phyloP scores from a whole-genome alignment of 2,797 vertebrate species.

The Rhodeus uyekii region DNA sequence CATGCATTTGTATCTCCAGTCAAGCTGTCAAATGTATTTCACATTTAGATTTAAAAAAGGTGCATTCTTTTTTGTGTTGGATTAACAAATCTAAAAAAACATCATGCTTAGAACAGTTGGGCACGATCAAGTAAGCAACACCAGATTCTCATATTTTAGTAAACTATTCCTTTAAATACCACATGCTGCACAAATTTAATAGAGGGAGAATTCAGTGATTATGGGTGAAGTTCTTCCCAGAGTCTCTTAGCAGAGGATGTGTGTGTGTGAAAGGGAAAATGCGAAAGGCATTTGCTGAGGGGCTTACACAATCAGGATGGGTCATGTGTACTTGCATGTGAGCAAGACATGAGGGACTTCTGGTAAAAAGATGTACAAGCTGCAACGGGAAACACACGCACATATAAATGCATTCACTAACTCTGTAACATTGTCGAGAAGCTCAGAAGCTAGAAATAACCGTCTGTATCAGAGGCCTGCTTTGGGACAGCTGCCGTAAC shows the following conservation, averaged over 20 bases:
- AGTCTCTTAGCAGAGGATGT: not conserved
- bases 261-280: not conserved
- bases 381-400: constrained; percentile 12
- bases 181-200: constrained; percentile 1
- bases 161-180: not conserved
- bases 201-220: not conserved
- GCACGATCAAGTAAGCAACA: too few species aligned
- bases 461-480: constrained; percentile 53
- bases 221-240: too few species aligned
- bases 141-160: too few species aligned
- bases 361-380: constrained; percentile 46
- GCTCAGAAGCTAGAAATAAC: constrained; percentile 44
- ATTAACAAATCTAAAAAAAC: too few species aligned
- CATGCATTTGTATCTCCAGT: not conserved
- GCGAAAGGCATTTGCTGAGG: constrained; percentile 30
- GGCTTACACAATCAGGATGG: constrained; percentile 41
- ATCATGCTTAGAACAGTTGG: too few species aligned
- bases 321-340: constrained; percentile 65
- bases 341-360: constrained; percentile 60
- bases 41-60: not conserved
- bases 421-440: not conserved
- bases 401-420: constrained; percentile 46
- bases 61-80: not conserved
- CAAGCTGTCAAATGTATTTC: not conserved
- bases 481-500: constrained; percentile 59